A percentile compares a stretch with the other conserved stretches of the same genome.
Evolutionary conservation across 2,888 invertebrate species (phyloP).

Genomic region (Apodemia zela): DNA sequence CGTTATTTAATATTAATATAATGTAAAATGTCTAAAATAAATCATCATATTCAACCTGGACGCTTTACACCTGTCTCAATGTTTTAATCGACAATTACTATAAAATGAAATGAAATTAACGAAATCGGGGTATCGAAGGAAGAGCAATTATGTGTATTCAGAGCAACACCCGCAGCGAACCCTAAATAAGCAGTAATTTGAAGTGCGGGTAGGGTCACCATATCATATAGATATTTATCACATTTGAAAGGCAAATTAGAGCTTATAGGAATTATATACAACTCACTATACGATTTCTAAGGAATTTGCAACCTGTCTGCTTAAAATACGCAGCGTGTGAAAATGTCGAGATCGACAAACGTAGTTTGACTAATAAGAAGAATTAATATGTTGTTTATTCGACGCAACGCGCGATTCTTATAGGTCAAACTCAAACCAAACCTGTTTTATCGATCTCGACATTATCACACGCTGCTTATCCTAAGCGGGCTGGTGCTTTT

Average conservation of each 20-base stretch:
- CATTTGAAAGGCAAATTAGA: background rate
- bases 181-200: conserved; percentile 56
- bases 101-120: conserved; percentile 32
- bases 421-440: no score
- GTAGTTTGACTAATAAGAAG: no score
- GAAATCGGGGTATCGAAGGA: conserved; percentile 30
- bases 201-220: conserved; percentile 34
- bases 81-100: conserved; percentile 34
- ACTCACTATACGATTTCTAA: no score
- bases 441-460: no score
- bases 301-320: no score
- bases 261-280: no score
- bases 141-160: conserved; percentile 33
- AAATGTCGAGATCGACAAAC: no score
- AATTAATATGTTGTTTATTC: no score
- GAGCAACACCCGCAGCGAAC: conserved; percentile 39
- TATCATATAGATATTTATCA: background rate
- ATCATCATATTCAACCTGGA: conserved; percentile 10
- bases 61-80: conserved; percentile 32
- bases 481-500: no score
- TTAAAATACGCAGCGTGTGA: no score
- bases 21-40: background rate
- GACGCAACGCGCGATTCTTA: no score
- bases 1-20: background rate
- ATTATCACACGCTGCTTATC: no score